phyloP scores from a whole-genome alignment of 2,797 vertebrate genomes.

The Botia kubotai region DNA sequence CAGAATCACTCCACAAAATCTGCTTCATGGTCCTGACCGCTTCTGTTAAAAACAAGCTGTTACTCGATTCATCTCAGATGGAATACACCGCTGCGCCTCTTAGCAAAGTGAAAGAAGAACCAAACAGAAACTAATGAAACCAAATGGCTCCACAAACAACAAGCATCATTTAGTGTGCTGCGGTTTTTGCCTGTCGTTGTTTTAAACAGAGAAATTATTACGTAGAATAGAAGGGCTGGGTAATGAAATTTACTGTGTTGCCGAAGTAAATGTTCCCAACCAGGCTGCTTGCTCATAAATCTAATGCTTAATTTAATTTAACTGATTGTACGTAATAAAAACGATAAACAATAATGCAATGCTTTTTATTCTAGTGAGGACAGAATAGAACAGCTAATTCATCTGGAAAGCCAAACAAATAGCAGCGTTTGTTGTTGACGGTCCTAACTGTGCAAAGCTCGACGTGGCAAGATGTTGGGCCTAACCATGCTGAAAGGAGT shows the following conservation, averaged over 20 bases:
- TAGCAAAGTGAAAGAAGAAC: neutral
- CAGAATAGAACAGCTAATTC: conserved; percentile 51
- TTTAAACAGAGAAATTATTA: neutral
- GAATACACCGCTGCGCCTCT: neutral
- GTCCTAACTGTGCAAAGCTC: conserved; percentile 38
- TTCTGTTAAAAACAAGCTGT: conserved; percentile 60
- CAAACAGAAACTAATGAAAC: neutral
- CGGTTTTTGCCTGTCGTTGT: neutral
- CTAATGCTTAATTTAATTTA: conserved; percentile 36
- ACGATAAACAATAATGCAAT: conserved; percentile 24
- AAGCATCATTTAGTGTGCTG: conserved; percentile 8
- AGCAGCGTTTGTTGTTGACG: conserved; percentile 27
- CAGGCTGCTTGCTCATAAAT: conserved; percentile 9
- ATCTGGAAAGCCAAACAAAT: conserved; percentile 45
- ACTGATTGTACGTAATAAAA: conserved; percentile 18
- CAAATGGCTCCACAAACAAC: neutral
- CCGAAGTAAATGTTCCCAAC: conserved; percentile 29
- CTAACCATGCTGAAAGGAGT: conserved; percentile 56
- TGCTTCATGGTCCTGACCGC: conserved; percentile 59
- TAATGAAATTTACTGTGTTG: conserved; percentile 15
- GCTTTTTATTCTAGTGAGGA: neutral
- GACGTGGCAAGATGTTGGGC: conserved; percentile 42
- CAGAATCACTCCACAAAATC: conserved; percentile 57
- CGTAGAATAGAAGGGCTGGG: neutral
- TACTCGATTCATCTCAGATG: conserved; percentile 41